Conservation (phyloP, 2,797 vertebrate species). For the Gymnoscopelus microlampas region DNA sequence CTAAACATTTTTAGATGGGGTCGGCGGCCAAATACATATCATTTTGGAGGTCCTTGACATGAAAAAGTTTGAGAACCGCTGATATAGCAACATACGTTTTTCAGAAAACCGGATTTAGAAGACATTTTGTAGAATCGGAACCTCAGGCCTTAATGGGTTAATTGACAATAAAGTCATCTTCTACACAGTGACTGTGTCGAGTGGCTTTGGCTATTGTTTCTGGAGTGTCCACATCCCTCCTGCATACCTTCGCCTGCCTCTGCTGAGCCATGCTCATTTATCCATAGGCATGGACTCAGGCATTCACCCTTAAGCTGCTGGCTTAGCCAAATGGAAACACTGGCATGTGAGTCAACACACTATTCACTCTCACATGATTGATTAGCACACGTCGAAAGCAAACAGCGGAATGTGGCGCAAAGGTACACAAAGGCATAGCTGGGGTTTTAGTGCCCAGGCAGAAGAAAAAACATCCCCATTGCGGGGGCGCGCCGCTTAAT, state of each 20-base stretch:
- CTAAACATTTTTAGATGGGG: no score
- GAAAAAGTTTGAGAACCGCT: no score
- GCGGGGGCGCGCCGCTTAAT: conserved; percentile 64
- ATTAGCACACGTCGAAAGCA: conserved; percentile 81
- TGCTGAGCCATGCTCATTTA: conserved; percentile 74
- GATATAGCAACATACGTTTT: no score
- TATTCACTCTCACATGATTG: conserved; percentile 80
- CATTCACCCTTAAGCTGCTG: conserved; percentile 73
- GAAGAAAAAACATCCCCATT: conserved; percentile 72
- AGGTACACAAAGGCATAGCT: conserved; percentile 80
- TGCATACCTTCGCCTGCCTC: conserved; percentile 52
- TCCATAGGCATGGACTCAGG: conserved; percentile 68
- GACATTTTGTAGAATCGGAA: no score
- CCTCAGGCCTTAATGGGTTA: no score
- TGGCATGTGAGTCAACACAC: conserved; percentile 79
- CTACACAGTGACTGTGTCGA: conserved; percentile 11
- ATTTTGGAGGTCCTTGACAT: no score
- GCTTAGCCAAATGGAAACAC: conserved; percentile 83
- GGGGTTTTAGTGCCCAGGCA: conserved; percentile 73
- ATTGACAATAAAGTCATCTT: no score
- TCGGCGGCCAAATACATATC: no score
- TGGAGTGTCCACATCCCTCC: conserved; percentile 37
- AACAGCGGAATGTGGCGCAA: conserved; percentile 80
- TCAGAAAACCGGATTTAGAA: no score
- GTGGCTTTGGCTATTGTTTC: conserved; percentile 10